Evolutionary conservation across 2,888 invertebrate species (phyloP), one percentile per base, ranked within the genome.

Genomic region (Callosobruchus maculatus): DNA sequence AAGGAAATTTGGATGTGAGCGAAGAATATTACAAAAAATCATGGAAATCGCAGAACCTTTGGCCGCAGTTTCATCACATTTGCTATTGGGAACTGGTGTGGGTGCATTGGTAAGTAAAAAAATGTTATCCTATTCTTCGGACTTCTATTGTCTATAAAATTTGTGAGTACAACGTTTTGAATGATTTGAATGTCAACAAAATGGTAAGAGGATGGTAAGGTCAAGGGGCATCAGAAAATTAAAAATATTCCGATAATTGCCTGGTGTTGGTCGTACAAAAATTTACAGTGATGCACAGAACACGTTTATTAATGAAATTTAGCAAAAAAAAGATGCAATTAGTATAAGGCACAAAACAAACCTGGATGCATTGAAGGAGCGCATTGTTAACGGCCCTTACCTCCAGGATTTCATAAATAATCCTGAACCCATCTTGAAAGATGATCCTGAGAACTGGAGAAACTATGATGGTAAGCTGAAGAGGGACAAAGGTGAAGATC

Each of bases 61-160:
- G 97, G 96, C 92, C 92, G 0, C 97, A 97, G 86, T 96, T 98
- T 86, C 96, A 96, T 84, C 96, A 97, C 84, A 87, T 97, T 2
- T 97, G 97, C 86, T 97, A 92, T 85, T 98, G 98, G 98, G 98
- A 98, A 85, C 89, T 97, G 66, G 91, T 97, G 89, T 97, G 97
- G 97, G 92, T 95, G 0, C 92, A 95, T 83, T 92, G 94, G 71
- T 71, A 71, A 71, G 94, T 94, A 86, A 86, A n/a, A n/a, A n/a
- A n/a, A 87, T 85, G 26, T 20, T 26, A 26, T 26, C 7, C 3
- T 26, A 26, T 26, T 26, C n/a, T n/a, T n/a, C n/a, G n/a, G n/a
- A n/a, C n/a, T n/a, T n/a, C n/a, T n/a, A n/a, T n/a, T n/a, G n/a
- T n/a, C n/a, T n/a, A n/a, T n/a, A n/a, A n/a, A n/a, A n/a, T n/a